phyloP scores from a whole-genome alignment of 2,113 vertebrate genomes.

The Bujurquina vittata region DNA sequence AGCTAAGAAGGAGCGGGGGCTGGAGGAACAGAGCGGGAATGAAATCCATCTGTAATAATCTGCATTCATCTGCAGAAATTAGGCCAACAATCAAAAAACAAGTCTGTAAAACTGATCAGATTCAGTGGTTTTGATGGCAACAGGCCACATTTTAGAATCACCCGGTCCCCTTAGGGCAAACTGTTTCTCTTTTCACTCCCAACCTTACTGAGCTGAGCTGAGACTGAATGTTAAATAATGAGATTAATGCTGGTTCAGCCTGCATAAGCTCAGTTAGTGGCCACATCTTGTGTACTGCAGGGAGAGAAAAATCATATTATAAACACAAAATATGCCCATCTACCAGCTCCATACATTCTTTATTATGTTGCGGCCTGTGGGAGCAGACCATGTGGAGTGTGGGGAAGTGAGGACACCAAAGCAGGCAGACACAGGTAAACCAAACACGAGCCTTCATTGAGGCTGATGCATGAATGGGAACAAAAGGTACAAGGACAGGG shows the following conservation, averaged over 20 bases:
- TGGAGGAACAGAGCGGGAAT: background rate
- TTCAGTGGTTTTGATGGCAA: background rate
- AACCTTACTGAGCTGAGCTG: background rate
- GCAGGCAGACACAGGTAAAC: too few species aligned
- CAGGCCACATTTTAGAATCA: background rate
- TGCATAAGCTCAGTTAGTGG: background rate
- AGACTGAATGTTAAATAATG: slow-evolving; percentile 5
- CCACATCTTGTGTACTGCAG: background rate
- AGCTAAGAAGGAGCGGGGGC: background rate
- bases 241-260: background rate
- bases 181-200: background rate
- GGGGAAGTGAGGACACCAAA: too few species aligned
- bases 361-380: background rate
- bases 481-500: too few species aligned
- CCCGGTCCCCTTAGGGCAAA: background rate
- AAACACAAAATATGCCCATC: background rate
- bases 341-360: background rate
- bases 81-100: background rate
- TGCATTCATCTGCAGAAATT: slow-evolving; percentile 13
- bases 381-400: too few species aligned
- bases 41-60: slow-evolving; percentile 45
- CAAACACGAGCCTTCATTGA: too few species aligned
- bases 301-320: background rate
- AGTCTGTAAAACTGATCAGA: slow-evolving; percentile 5
- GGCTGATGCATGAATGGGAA: too few species aligned